phyloP scores from a whole-genome alignment of 1,140 invertebrate species.

The Drosophila tropicalis region DNA sequence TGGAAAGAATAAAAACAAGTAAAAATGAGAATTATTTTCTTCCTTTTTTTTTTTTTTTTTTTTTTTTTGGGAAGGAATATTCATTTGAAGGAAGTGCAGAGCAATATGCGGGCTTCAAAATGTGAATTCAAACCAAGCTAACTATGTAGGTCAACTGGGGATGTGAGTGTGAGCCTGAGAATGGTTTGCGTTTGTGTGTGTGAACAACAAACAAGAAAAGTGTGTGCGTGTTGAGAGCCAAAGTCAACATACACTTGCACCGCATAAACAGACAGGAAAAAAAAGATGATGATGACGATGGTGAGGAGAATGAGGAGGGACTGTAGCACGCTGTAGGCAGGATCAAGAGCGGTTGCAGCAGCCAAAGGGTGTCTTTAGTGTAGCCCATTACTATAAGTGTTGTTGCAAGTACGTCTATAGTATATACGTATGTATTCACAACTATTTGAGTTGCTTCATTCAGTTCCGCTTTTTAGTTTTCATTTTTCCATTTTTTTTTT shows the following conservation, averaged over 20 bases:
- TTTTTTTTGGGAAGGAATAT: conserved; percentile 54
- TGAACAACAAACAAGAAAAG: conserved; percentile 47
- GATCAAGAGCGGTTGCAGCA: conserved; percentile 16
- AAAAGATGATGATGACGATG: conserved; percentile 12
- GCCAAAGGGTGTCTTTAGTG: conserved; percentile 32
- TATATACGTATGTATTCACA: conserved; percentile 33
- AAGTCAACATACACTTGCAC: conserved; percentile 69
- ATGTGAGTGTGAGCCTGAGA: conserved; percentile 35
- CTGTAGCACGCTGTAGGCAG: neutral
- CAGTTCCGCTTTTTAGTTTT: conserved; percentile 34
- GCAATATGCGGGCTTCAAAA: conserved; percentile 58
- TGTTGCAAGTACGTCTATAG: conserved; percentile 33
- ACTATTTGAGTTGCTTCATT: conserved; percentile 56
- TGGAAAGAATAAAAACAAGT: conserved; percentile 21
- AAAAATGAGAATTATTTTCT: conserved; percentile 45
- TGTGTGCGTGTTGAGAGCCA: conserved; percentile 40
- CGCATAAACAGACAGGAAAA: conserved; percentile 47
- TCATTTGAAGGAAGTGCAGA: conserved; percentile 58
- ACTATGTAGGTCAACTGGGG: conserved; percentile 60
- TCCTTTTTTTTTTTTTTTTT: neutral
- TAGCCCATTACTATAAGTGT: conserved; percentile 71
- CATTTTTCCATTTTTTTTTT: conserved; percentile 15
- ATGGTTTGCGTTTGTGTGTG: conserved; percentile 38
- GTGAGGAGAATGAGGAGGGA: neutral
- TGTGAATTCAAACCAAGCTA: conserved; percentile 57